Conservation (phyloP, 1,140 invertebrate genomes). For the Bombus pascuorum region DNA sequence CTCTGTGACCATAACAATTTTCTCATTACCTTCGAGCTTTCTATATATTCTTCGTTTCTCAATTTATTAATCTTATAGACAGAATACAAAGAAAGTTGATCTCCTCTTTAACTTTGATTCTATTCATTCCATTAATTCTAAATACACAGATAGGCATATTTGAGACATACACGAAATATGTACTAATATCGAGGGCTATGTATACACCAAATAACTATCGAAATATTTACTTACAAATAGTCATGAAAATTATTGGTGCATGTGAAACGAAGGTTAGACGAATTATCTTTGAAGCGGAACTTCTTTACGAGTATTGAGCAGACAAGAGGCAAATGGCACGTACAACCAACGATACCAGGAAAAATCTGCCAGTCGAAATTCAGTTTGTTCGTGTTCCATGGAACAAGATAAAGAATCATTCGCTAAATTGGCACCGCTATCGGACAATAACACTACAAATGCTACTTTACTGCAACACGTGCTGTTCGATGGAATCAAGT, state of each 20-base stretch:
- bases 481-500: background rate
- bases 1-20: background rate
- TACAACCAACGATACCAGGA: no score
- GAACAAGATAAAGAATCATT: conserved; percentile 1
- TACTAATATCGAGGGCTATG: background rate
- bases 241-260: background rate
- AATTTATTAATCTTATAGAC: no score
- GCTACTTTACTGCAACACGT: background rate
- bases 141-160: no score
- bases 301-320: background rate
- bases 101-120: no score
- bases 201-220: background rate
- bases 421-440: conserved; percentile 1
- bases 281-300: background rate
- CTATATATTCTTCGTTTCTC: no score
- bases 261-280: background rate
- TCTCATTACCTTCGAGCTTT: background rate
- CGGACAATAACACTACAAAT: conserved; percentile 2
- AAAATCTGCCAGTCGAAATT: background rate
- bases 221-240: background rate
- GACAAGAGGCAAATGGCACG: background rate
- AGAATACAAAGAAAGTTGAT: no score
- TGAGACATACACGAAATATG: background rate
- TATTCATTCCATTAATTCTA: no score
- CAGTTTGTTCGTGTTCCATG: background rate